phyloP scores from a whole-genome alignment of 1,140 invertebrate species.

The Augochlora pura region DNA sequence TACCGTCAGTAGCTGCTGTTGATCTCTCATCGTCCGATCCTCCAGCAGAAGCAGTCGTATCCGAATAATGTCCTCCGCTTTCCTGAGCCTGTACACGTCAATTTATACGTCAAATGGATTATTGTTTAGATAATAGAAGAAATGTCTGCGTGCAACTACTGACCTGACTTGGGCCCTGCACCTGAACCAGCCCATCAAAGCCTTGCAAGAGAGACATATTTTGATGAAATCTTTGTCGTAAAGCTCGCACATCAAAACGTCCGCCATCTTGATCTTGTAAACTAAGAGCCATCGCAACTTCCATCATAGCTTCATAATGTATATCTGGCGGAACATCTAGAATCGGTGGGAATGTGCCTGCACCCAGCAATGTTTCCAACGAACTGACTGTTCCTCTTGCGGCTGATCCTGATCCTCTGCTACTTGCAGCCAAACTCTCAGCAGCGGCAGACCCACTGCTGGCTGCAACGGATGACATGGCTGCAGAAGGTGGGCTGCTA shows the following conservation, averaged over 20 bases:
- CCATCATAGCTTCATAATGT: constrained; percentile 97
- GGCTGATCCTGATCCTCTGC: constrained; percentile 66
- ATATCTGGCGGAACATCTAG: constrained; percentile 94
- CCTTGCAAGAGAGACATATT: constrained; percentile 79
- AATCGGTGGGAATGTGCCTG: constrained; percentile 86
- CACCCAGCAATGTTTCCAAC: constrained; percentile 86
- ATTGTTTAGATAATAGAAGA: not conserved
- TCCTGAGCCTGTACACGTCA: constrained; percentile 64
- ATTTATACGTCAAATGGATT: not conserved
- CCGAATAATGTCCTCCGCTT: constrained; percentile 85
- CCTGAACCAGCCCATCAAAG: constrained; percentile 73
- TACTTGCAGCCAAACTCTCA: constrained; percentile 12
- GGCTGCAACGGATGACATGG: not conserved
- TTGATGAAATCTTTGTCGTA: constrained; percentile 80
- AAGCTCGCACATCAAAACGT: constrained; percentile 75
- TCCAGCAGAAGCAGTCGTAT: constrained; percentile 90
- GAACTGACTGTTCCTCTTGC: constrained; percentile 76
- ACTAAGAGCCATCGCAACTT: constrained; percentile 96
- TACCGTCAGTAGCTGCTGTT: constrained; percentile 95
- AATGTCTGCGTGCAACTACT: not conserved
- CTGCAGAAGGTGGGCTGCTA: not conserved
- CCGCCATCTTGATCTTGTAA: constrained; percentile 88
- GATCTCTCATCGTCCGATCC: constrained; percentile 97
- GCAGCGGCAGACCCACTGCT: not conserved
- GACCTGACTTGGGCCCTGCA: constrained; percentile 67